Conservation (phyloP, 2,888 invertebrate species). For the Scotopteryx bipunctaria region DNA sequence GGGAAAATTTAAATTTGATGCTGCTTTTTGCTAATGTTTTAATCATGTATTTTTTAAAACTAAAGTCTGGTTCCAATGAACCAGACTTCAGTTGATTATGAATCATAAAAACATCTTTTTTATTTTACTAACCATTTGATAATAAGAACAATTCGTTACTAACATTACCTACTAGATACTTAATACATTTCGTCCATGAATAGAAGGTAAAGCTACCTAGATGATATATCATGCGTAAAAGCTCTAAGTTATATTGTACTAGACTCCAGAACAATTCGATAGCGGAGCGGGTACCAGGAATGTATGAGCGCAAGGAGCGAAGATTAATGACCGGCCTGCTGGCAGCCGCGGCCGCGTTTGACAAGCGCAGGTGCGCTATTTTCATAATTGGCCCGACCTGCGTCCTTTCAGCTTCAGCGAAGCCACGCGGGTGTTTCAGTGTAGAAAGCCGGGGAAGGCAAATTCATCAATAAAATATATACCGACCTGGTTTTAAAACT, state of each 20-base stretch:
- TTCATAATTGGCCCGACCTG: slow-evolving; percentile 82
- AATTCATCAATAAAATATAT: not conserved
- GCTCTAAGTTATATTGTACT: not conserved
- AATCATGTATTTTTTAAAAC: too few relatives aligned
- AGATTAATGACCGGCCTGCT: slow-evolving; percentile 77
- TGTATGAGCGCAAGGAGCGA: slow-evolving; percentile 69
- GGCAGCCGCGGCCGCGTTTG: slow-evolving; percentile 79
- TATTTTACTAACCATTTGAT: too few relatives aligned
- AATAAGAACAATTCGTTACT: too few relatives aligned
- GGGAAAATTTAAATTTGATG: not conserved
- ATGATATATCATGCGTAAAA: not conserved
- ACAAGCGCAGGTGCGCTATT: slow-evolving; percentile 82
- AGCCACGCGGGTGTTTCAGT: slow-evolving; percentile 29
- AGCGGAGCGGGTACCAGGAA: slow-evolving; percentile 64
- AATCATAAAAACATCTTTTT: too few relatives aligned
- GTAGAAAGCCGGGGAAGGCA: slow-evolving; percentile 1
- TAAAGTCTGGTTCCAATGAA: too few relatives aligned
- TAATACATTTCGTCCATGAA: not conserved
- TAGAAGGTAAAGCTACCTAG: too few relatives aligned
- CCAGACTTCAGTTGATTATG: too few relatives aligned
- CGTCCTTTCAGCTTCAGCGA: slow-evolving; percentile 72
- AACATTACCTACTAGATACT: too few relatives aligned
- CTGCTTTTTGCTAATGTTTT: too few relatives aligned
- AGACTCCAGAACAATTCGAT: slow-evolving; percentile 39
- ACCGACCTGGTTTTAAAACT: too few relatives aligned